Base-by-base conservation (phyloP, 2,113 vertebrate species). In the Thymallus thymallus region DNA sequence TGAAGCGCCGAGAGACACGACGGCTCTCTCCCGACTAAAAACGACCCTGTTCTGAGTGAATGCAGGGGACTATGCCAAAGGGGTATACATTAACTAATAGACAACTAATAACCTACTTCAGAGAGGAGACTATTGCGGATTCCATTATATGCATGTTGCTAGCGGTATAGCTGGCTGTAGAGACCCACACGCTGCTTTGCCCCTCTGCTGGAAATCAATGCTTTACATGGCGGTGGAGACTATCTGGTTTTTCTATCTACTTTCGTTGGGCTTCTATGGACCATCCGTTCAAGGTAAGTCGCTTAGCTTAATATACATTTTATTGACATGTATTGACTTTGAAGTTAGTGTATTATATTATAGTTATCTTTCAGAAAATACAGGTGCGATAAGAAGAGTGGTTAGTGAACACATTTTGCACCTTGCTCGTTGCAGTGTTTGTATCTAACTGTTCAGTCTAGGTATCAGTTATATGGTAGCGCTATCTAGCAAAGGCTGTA, bases 211-310 rank as follows among this genome's bases (percentile, higher is more conserved):
- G 84, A 89, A 82, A 90, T 76, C 89, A 86, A 89, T 89, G 89
- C 87, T 92, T 88, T 92, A 91, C 92, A 94, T 94, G 93, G 92
- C 92, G 93, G 86, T 93, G 92, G 89, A 90, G 90, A 88, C 80
- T 69, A 83, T 91, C 88, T 91, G 88, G 83, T 72, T 92, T 77
- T 77, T 92, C 84, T 91, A 88, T 90, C 88, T 93, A 88, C 90
- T 93, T 85, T 89, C 88, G 71, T 88, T 93, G 76, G 69, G 69
- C 46, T 83, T 86, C 76, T 91, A 86, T 80, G 89, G 79, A 87
- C 80, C 84, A 77, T 86, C 91, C 73, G 79, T 87, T 76, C 90
- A 92, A 94, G 93, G 93, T 94, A 94, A 88, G 69, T 18, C 32
- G 20, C 73, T 69, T 46, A 69, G 70, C 81, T 76, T 55, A 56